A percentile compares a stretch with the other conserved stretches of the same genome.
Conservation (phyloP, 2,113 vertebrate species). For the Oncorhynchus masou region DNA sequence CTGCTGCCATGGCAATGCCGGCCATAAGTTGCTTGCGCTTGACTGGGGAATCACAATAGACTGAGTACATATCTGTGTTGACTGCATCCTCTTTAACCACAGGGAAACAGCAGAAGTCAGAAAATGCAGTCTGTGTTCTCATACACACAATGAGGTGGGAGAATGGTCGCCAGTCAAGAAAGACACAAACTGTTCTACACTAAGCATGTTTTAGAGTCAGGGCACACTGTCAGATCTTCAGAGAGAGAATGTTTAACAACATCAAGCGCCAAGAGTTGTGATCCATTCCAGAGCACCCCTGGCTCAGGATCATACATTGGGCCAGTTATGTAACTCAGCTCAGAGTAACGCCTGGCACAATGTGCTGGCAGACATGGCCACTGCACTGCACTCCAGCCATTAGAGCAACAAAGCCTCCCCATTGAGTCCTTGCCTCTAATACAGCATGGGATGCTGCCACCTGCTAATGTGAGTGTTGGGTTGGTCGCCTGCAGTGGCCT, state of each 20-base stretch:
- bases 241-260: conserved; percentile 13
- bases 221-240: conserved; percentile 2
- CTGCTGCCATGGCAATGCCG: conserved; percentile 18
- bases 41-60: conserved; percentile 9
- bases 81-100: conserved; percentile 10
- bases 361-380: neutral
- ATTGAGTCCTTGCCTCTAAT: neutral
- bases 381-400: neutral
- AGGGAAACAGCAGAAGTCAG: neutral
- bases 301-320: conserved; percentile 2
- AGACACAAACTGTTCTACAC: conserved; percentile 3
- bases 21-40: conserved; percentile 5
- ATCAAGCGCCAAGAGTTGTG: neutral
- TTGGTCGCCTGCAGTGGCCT: conserved; percentile 4
- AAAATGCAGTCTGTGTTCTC: conserved; percentile 2
- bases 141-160: neutral
- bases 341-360: neutral
- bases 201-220: conserved; percentile 20
- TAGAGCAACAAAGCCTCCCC: neutral
- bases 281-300: neutral
- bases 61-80: neutral
- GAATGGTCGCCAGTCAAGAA: neutral
- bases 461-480: conserved; percentile 1
- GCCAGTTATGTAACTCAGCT: conserved; percentile 6
- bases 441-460: conserved; percentile 13